Percentiles rank a stretch among this genome's conserved stretches.
These are phyloP conservation scores for Heliconius cydno DNA, from an alignment of 2,888 invertebrate genomes.

Conservation along the genomic window DNA sequence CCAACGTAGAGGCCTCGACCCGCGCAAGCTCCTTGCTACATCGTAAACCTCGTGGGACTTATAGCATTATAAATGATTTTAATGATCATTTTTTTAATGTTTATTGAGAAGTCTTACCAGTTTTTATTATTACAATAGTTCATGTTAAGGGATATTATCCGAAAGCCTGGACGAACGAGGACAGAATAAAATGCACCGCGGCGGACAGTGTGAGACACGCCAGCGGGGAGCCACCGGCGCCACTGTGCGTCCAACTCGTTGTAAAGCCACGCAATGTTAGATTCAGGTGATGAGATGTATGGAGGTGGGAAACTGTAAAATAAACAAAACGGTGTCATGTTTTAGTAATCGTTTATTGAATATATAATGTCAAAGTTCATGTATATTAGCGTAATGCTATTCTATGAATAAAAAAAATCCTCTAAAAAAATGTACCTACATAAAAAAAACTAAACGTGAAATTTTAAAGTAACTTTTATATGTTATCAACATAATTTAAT, in stretches of 20 bases:
- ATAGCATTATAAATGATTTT: background rate
- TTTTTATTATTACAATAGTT: slow-evolving; percentile 98
- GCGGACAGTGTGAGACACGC: slow-evolving; percentile 92
- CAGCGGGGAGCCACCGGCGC: slow-evolving; percentile 95
- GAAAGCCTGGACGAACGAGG: slow-evolving; percentile 93
- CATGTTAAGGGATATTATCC: slow-evolving; percentile 97
- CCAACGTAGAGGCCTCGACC: background rate
- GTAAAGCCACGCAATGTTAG: slow-evolving; percentile 96
- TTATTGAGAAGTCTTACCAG: slow-evolving; percentile 85
- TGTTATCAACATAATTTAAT: too few species aligned
- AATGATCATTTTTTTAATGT: background rate
- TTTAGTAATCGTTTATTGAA: background rate
- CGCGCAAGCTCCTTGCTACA: background rate
- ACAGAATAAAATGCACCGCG: slow-evolving; percentile 96
- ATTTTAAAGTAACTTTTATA: background rate
- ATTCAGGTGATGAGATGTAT: slow-evolving; percentile 90
- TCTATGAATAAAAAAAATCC: background rate
- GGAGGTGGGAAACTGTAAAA: slow-evolving; percentile 92
- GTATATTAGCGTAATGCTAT: background rate
- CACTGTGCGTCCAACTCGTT: slow-evolving; percentile 94
- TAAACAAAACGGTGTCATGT: background rate
- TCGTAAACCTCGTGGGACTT: background rate
- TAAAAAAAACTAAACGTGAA: background rate
- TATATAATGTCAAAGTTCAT: background rate
- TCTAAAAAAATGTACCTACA: too few species aligned